Evolutionary conservation across 2,113 vertebrate species (phyloP).

Genomic region (Buteo buteo): DNA sequence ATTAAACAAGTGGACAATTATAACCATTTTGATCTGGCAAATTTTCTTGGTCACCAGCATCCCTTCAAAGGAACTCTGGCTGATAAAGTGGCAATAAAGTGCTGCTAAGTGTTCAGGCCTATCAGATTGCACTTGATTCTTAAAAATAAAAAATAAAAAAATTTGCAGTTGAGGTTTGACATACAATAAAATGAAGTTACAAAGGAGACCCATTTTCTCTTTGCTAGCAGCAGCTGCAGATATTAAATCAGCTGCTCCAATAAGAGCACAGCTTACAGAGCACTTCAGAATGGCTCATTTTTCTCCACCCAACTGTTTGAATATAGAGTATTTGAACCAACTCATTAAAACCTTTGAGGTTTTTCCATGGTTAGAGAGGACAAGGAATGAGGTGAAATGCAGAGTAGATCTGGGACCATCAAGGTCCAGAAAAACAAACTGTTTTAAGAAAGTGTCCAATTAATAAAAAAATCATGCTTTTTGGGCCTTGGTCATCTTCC

Average conservation of each 20-base stretch:
- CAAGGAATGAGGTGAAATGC: not conserved
- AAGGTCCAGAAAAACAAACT: not conserved
- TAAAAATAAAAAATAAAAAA: not conserved
- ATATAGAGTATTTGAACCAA: not conserved
- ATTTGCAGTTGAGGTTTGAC: constrained; percentile 30
- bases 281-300: not conserved
- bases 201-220: not conserved
- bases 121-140: constrained; percentile 56
- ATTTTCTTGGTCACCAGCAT: constrained; percentile 39
- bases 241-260: constrained; percentile 12
- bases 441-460: not conserved
- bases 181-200: constrained; percentile 26
- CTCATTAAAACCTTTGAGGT: not conserved
- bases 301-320: not conserved
- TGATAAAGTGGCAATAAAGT: constrained; percentile 62
- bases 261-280: not conserved
- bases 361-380: not conserved
- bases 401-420: not conserved
- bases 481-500: not conserved
- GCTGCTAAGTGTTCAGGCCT: constrained; percentile 2
- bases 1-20: constrained; percentile 58
- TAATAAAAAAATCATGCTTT: not conserved
- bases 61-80: constrained; percentile 43
- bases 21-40: constrained; percentile 38
- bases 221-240: constrained; percentile 44